A percentile compares a stretch with the other conserved stretches of the same genome.
These are phyloP conservation scores for Drosophila auraria DNA, from an alignment of 1,140 invertebrate genomes.

Conservation along the genomic window DNA sequence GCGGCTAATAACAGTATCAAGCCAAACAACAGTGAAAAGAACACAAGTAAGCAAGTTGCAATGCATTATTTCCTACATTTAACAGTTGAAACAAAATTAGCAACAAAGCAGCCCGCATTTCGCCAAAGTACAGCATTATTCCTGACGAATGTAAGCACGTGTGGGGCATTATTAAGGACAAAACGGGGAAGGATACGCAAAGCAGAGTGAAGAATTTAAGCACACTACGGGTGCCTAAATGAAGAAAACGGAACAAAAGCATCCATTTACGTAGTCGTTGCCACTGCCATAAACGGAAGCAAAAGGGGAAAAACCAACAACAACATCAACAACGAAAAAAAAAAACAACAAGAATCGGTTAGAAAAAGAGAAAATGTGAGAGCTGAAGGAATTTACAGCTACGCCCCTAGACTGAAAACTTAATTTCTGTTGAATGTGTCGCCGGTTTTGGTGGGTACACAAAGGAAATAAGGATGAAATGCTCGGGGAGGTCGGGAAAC, in stretches of 20 bases:
- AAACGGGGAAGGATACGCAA: slow-evolving; percentile 10
- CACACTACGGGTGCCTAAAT: slow-evolving; percentile 31
- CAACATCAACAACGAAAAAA: neutral
- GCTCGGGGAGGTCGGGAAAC: neutral
- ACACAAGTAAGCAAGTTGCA: slow-evolving; percentile 18
- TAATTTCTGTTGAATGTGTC: slow-evolving; percentile 49
- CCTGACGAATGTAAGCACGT: slow-evolving; percentile 12
- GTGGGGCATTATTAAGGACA: slow-evolving; percentile 21
- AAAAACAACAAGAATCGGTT: neutral
- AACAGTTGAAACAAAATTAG: slow-evolving; percentile 19
- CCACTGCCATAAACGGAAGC: slow-evolving; percentile 13
- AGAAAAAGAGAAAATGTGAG: slow-evolving; percentile 4
- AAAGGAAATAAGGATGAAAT: slow-evolving; percentile 22
- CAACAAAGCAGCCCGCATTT: slow-evolving; percentile 23
- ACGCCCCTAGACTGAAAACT: slow-evolving; percentile 45
- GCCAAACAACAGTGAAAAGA: slow-evolving; percentile 13
- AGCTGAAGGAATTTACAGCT: slow-evolving; percentile 18
- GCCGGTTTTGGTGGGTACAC: slow-evolving; percentile 23
- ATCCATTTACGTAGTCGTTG: slow-evolving; percentile 9
- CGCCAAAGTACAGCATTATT: slow-evolving; percentile 11
- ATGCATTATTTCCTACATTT: slow-evolving; percentile 15
- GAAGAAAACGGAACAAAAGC: slow-evolving; percentile 65
- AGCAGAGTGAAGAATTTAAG: slow-evolving; percentile 9
- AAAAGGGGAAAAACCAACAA: neutral
- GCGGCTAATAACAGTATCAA: slow-evolving; percentile 18